A percentile compares a stretch with the other conserved stretches of the same genome.
Evolutionary conservation across 2,797 vertebrate genomes (phyloP).

Genomic region (Cyprinodon diabolis): DNA sequence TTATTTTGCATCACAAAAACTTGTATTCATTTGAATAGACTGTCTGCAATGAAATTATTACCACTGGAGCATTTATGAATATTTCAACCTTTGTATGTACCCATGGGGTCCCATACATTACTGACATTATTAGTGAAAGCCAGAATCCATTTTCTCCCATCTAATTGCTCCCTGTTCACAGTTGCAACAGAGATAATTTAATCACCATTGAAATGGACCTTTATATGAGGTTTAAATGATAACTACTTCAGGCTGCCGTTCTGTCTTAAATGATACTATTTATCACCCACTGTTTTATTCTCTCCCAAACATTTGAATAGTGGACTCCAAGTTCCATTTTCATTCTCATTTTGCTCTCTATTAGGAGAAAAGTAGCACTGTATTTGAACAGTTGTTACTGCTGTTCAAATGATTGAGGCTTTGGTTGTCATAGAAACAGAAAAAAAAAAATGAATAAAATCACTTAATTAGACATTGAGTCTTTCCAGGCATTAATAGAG

Average conservation of each 20-base stretch:
- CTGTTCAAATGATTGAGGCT: slow-evolving; percentile 53
- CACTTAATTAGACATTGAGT: slow-evolving; percentile 47
- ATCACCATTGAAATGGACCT: background rate
- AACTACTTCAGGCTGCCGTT: background rate
- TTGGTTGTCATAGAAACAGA: slow-evolving; percentile 61
- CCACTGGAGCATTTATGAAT: background rate
- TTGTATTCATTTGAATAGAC: background rate
- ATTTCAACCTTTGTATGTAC: background rate
- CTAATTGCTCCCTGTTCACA: background rate
- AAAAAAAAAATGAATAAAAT: slow-evolving; percentile 36
- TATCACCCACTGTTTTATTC: slow-evolving; percentile 4
- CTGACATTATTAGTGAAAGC: background rate
- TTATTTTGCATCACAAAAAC: background rate
- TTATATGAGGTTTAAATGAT: slow-evolving; percentile 4
- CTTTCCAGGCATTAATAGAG: slow-evolving; percentile 47
- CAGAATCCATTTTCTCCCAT: background rate
- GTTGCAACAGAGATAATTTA: slow-evolving; percentile 12
- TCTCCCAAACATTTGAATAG: background rate
- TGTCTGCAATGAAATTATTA: background rate
- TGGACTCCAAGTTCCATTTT: background rate
- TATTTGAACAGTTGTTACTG: slow-evolving; percentile 24
- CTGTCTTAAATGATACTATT: slow-evolving; percentile 4
- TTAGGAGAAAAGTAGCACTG: slow-evolving; percentile 43
- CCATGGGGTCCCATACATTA: background rate
- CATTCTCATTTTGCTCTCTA: slow-evolving; percentile 34